Evolutionary conservation across 2,888 invertebrate species (phyloP).

Genomic region (Dynastes hyllus): DNA sequence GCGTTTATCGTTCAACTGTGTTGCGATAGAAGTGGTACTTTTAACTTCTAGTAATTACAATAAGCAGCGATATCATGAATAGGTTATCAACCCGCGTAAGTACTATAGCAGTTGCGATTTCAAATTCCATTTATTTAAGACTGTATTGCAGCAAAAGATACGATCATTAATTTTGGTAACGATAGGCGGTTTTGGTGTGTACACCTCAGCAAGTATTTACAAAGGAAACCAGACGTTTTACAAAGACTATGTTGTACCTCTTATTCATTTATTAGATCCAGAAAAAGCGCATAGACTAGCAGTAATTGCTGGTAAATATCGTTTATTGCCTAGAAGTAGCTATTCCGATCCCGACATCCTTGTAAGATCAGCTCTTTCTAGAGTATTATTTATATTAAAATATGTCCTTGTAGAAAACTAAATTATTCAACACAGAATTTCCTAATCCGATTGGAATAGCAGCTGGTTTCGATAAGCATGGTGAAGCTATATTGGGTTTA

Average conservation of each 20-base stretch:
- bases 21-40: no score
- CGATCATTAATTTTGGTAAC: conserved; percentile 79
- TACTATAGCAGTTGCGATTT: background rate
- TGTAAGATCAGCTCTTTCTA: conserved; percentile 70
- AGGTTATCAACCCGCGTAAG: conserved; percentile 37
- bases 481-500: conserved; percentile 89
- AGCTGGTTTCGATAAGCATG: conserved; percentile 99
- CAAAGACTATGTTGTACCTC: conserved; percentile 81
- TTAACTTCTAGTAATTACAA: no score
- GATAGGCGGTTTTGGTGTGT: conserved; percentile 78
- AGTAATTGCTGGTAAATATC: conserved; percentile 83
- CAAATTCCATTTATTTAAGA: background rate
- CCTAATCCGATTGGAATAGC: conserved; percentile 97
- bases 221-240: conserved; percentile 88
- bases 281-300: conserved; percentile 90
- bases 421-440: conserved; percentile 82
- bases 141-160: conserved; percentile 77
- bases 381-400: background rate
- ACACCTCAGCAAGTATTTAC: conserved; percentile 80
- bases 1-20: no score
- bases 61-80: conserved; percentile 21
- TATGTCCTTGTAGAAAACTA: conserved; percentile 75
- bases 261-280: conserved; percentile 81
- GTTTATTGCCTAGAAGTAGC: conserved; percentile 78
- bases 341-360: conserved; percentile 78